These are phyloP conservation scores for Brachionus rotundiformis DNA, from an alignment of 1,140 invertebrate genomes.

Conservation along the genomic window DNA sequence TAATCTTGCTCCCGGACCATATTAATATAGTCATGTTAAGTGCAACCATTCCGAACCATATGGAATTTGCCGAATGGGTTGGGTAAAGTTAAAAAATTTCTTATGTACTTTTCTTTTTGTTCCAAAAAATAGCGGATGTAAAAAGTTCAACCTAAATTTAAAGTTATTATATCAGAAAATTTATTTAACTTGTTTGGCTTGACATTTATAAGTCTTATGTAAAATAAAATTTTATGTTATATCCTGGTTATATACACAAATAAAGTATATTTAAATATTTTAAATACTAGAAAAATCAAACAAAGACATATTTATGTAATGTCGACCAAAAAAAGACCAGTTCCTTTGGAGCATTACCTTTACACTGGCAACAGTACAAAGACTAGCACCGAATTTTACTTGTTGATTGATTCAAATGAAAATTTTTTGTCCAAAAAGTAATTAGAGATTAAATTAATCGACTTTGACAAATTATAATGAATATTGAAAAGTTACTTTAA, in stretches of 20 bases:
- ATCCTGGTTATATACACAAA: no score
- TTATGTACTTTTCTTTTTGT: neutral
- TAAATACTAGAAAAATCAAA: conserved; percentile 52
- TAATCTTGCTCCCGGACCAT: conserved; percentile 89
- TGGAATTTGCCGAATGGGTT: conserved; percentile 96
- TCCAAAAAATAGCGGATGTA: no score
- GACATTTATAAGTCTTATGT: neutral
- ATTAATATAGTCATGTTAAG: conserved; percentile 95
- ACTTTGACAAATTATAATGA: neutral
- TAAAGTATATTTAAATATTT: no score
- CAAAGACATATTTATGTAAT: conserved; percentile 81
- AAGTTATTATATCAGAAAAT: neutral
- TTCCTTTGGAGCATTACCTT: conserved; percentile 89
- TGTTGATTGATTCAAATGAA: conserved; percentile 74
- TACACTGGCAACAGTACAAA: conserved; percentile 83
- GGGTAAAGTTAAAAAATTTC: conserved; percentile 70
- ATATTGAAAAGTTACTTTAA: conserved; percentile 65
- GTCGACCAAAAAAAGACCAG: conserved; percentile 84
- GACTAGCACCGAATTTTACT: conserved; percentile 76
- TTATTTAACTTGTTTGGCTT: neutral
- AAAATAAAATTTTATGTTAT: neutral
- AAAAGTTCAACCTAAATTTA: neutral
- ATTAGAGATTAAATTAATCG: neutral
- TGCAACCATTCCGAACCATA: conserved; percentile 94
- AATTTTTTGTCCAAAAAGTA: conserved; percentile 56